A percentile compares a stretch with the other conserved stretches of the same genome.
Conservation (phyloP, 64 coral and sea anemone genomes). For the Acropora yongei region DNA sequence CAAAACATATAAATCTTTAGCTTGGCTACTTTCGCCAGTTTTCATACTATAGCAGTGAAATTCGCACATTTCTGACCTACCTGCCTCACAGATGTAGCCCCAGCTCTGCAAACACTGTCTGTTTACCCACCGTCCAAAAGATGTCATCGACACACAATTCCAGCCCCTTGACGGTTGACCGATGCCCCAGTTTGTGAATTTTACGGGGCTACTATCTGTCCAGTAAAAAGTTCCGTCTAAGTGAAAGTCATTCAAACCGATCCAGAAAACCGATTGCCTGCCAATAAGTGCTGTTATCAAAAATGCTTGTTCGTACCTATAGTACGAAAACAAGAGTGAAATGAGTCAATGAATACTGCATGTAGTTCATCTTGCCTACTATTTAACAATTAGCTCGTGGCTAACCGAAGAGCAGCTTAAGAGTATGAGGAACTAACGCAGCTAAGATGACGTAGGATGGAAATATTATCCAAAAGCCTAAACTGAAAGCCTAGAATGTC, state of each 20-base stretch:
- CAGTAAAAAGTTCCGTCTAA: constrained; percentile 57
- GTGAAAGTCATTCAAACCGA: constrained; percentile 80
- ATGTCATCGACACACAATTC: constrained; percentile 70
- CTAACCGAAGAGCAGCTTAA: too few species aligned
- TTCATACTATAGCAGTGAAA: neutral
- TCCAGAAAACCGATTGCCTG: constrained; percentile 66
- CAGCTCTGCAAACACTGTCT: constrained; percentile 19
- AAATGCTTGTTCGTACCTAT: constrained; percentile 93
- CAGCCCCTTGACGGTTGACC: constrained; percentile 48
- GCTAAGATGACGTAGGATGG: too few species aligned
- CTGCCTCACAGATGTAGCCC: constrained; percentile 85
- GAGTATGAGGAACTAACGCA: too few species aligned
- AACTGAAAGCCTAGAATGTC: too few species aligned
- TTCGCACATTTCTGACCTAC: constrained; percentile 34
- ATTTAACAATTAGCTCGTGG: too few species aligned
- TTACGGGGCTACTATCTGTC: constrained; percentile 57
- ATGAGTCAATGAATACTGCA: too few species aligned
- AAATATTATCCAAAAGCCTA: too few species aligned
- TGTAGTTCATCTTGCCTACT: too few species aligned
- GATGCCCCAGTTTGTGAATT: constrained; percentile 85
- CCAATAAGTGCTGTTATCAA: constrained; percentile 56
- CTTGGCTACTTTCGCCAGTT: too few species aligned
- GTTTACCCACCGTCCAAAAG: constrained; percentile 70
- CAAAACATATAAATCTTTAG: too few species aligned
- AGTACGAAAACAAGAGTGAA: neutral